Evolutionary conservation across 2,797 vertebrate genomes (phyloP).

Genomic region (Triplophysa yarkandensis): DNA sequence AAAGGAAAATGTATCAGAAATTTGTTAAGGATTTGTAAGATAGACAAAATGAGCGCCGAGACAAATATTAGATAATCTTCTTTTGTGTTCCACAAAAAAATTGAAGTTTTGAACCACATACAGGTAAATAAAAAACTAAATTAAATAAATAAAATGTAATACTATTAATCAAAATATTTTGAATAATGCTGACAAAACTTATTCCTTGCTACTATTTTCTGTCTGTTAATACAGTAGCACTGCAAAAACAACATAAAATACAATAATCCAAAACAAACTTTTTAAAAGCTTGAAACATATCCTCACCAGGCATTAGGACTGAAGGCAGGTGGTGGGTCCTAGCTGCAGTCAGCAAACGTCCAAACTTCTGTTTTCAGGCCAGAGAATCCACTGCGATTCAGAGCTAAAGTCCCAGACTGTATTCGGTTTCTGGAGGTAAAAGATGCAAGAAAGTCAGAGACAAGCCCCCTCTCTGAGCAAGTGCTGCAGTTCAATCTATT

Average conservation of each 20-base stretch:
- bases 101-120: too few species aligned
- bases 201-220: too few species aligned
- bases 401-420: constrained; percentile 70
- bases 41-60: not conserved
- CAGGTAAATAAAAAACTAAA: too few species aligned
- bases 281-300: constrained; percentile 1
- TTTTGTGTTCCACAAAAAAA: not conserved
- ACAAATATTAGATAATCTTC: not conserved
- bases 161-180: too few species aligned
- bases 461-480: constrained; percentile 53
- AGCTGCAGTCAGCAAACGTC: constrained; percentile 42
- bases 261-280: constrained; percentile 12
- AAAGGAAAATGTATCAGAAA: too few species aligned
- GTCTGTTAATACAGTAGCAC: too few species aligned
- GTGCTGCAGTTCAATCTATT: constrained; percentile 76
- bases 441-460: constrained; percentile 64
- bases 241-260: not conserved
- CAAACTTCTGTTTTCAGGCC: constrained; percentile 42
- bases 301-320: constrained; percentile 58
- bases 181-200: too few species aligned
- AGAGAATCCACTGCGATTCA: constrained; percentile 44
- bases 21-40: not conserved
- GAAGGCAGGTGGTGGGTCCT: constrained; percentile 43
- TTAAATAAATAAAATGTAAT: too few species aligned
- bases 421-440: constrained; percentile 71